A percentile compares a stretch with the other conserved stretches of the same genome.
Conservation (phyloP, 2,113 vertebrate genomes). For the Aegithalos caudatus region DNA sequence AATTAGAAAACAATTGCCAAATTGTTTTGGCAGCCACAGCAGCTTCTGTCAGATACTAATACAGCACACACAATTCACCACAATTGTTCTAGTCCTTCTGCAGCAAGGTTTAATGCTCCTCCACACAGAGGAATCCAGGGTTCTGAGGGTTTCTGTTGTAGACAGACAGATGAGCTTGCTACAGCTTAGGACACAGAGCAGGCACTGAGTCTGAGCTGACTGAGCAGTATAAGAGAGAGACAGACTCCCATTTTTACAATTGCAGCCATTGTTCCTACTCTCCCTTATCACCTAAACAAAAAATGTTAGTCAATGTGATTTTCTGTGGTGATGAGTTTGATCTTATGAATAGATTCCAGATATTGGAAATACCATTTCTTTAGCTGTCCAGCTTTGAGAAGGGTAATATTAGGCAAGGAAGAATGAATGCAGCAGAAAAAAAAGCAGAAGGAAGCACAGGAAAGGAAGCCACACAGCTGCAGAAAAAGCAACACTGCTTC, state of each 20-base stretch:
- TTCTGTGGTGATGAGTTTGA: background rate
- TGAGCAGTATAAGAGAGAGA: background rate
- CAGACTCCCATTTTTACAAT: background rate
- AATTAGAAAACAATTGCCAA: background rate
- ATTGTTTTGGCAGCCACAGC: background rate
- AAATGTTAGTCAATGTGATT: background rate
- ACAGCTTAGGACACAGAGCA: background rate
- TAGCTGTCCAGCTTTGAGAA: background rate
- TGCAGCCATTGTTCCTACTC: background rate
- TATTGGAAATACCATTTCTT: background rate
- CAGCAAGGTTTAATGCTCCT: background rate
- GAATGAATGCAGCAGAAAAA: background rate
- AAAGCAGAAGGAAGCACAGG: background rate
- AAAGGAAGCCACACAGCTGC: background rate
- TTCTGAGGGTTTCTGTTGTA: background rate
- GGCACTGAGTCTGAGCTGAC: background rate
- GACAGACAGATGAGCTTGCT: background rate
- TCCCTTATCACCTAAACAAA: background rate
- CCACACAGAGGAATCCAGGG: background rate
- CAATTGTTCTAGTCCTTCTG: background rate
- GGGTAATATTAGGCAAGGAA: background rate
- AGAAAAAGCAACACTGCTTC: background rate
- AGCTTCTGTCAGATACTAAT: background rate
- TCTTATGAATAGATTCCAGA: background rate
- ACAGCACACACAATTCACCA: background rate